Evolutionary conservation across 2,888 invertebrate species (phyloP), one percentile per base, ranked within the genome.

Genomic region (Tuta absoluta): DNA sequence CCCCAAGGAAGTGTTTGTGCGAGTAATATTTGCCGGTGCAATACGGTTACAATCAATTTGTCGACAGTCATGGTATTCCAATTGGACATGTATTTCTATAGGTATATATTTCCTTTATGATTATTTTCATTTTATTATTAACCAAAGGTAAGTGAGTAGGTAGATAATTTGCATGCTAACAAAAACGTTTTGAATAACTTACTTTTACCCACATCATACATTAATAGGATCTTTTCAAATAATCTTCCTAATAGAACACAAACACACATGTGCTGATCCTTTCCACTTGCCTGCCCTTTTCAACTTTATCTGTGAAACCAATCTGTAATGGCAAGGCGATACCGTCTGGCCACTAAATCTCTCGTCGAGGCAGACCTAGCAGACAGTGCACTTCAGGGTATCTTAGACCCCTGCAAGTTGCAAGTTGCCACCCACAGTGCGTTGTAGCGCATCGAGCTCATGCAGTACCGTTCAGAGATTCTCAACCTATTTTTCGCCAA

Each of bases 11-110:
- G 49, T 61, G 45, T 64, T 62, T 64, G 56, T 53, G 21, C 33
- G 56, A 61, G 41, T 48, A 64, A 61, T 61, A 45, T 64, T 24
- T n/a, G 57, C 51, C 10, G 63, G 57, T 33, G 56, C 57, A 19
- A 41, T 7, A 8, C 14, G 60, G 41, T 48, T 61, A 61, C 17
- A 61, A 49, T 49, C 28, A 33, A 56, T 56, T 56, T 17, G 8
- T 28, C 24, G 17, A 14, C 2, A 33, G 10, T 14, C n/a, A 24
- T 56, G 28, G 23, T 23, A 8, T 56, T 56, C 5, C 23, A 14
- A 14, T 7, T 24, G 12, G n/a, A n/a, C 23, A 1, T 19, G 7
- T 53, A 23, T 24, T 24, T 19, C 8, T 51, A 5, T 28, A 5
- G 28, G 5, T 28, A 28, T 28, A 5, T 4, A 28, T 28, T 28